Conservation (phyloP, 2,113 vertebrate species). For the Lonchura striata region DNA sequence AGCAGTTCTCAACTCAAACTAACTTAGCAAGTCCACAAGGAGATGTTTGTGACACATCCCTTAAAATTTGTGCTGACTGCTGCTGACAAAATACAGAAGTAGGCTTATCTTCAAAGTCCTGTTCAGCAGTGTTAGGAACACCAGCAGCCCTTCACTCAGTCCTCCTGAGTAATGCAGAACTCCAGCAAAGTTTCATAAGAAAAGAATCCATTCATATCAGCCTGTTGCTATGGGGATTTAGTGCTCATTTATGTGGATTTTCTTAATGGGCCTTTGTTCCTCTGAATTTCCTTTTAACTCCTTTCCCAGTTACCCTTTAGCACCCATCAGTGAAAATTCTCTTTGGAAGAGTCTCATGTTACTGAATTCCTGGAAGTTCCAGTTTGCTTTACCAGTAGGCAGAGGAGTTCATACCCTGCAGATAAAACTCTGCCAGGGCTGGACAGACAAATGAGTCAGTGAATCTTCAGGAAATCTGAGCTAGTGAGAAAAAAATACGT, state of each 20-base stretch:
- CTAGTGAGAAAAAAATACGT: neutral
- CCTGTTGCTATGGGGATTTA: constrained; percentile 39
- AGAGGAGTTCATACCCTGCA: neutral
- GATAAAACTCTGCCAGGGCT: neutral
- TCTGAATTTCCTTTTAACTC: constrained; percentile 36
- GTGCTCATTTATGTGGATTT: constrained; percentile 36
- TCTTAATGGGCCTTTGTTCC: constrained; percentile 58
- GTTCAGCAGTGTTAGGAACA: neutral
- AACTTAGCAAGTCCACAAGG: neutral
- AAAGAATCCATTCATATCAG: constrained; percentile 10
- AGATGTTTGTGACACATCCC: neutral
- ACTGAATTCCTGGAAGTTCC: constrained; percentile 38
- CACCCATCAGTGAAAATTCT: constrained; percentile 9
- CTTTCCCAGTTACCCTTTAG: neutral
- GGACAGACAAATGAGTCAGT: neutral
- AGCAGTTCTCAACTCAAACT: neutral
- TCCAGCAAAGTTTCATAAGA: constrained; percentile 25
- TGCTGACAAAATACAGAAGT: neutral
- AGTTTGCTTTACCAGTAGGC: neutral
- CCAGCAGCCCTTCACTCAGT: neutral
- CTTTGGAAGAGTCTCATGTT: neutral
- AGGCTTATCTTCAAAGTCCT: neutral
- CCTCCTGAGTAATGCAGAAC: neutral
- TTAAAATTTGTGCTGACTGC: neutral
- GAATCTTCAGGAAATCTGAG: constrained; percentile 5